Base-by-base conservation (phyloP, 2,888 invertebrate species). In the Watsonalla cultraria region DNA sequence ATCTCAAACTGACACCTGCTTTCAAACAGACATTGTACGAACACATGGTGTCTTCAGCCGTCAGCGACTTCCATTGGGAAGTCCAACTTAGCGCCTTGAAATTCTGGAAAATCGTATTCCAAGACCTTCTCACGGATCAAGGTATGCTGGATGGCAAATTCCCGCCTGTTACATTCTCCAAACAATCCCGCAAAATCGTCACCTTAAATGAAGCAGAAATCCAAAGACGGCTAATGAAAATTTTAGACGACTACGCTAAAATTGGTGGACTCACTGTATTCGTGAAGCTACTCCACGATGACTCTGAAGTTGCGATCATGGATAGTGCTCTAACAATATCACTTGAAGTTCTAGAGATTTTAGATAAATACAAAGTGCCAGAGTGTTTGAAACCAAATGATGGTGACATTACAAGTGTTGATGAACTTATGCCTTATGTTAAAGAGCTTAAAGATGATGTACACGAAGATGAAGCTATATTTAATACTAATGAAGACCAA, bases 121-220 rank as follows among this genome's bases (percentile, higher is more conserved):
- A 92, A 33, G 91, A 92, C 0, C 92, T 93, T 52, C 82, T 96
- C 7, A 91, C 90, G 0, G 92, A 95, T 68, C 96, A 96, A 81
- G 96, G 96, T n/a, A 95, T 96, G 95, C 92, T 96, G 9, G 96
- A 96, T 72, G 95, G 95, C 0, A 92, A 87, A 0, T 96, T 96
- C 78, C 96, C 96, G 0, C 92, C 92, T 0, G 94, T 96, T 0
- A 96, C 96, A 0, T 96, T 96, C 76, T 96, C 96, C 0, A 94
- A 93, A 70, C 95, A 95, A 76, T 90, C 94, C 6, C 92, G 94
- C 55, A 96, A 96, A 82, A 96, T 96, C 15, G 94, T 96, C 5
- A 93, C 93, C 0, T 78, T 96, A 8, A 95, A 94, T 34, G 93
- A 93, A 55, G 78, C 78, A 0, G 95, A 96, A 80, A 93, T 94